Percentiles rank a stretch among this genome's conserved stretches.
Evolutionary conservation across 37 sponge, comb jelly and placozoan species (phyloP).

Genomic region (Bolinopsis microptera): DNA sequence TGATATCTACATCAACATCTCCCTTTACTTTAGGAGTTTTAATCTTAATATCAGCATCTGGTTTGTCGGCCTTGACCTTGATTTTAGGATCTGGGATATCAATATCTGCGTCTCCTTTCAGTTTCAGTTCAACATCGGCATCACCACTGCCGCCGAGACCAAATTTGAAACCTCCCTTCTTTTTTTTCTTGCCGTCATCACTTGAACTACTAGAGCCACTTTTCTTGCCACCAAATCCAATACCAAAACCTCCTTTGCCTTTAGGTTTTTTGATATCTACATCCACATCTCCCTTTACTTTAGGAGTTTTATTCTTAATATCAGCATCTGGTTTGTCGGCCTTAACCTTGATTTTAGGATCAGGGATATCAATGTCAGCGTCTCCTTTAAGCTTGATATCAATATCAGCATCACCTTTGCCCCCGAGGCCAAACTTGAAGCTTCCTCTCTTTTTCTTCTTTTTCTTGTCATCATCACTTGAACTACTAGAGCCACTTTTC

Average conservation of each 20-base stretch:
- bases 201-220: background rate
- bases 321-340: background rate
- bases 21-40: background rate
- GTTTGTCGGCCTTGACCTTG: background rate
- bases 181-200: background rate
- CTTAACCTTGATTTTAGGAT: background rate
- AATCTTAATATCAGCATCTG: background rate
- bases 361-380: background rate
- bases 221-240: background rate
- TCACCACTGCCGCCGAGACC: background rate
- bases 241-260: background rate
- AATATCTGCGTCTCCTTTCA: background rate
- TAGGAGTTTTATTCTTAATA: background rate
- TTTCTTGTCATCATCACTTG: background rate
- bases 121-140: background rate
- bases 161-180: background rate
- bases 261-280: background rate
- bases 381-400: background rate
- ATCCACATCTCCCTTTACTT: background rate
- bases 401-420: background rate
- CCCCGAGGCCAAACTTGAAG: conserved; percentile 14
- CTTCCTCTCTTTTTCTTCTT: background rate
- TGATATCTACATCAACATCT: conserved; percentile 9
- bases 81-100: background rate
- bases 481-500: background rate